phyloP scores from a whole-genome alignment of 2,888 invertebrate species.

The Sturmia bella region DNA sequence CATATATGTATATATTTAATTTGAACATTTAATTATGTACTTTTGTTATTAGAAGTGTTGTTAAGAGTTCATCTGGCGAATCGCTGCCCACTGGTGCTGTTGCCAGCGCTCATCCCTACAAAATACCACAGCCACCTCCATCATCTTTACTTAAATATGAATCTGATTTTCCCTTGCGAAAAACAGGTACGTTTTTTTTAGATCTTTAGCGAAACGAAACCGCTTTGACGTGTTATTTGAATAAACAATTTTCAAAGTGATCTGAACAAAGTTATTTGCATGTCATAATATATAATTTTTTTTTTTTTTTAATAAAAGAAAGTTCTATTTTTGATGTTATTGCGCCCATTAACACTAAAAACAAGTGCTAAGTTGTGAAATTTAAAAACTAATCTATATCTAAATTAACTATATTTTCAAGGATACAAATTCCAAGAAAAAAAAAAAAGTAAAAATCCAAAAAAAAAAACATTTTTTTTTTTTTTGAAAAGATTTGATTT shows the following conservation, averaged over 20 bases:
- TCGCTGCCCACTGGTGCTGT: slow-evolving; percentile 85
- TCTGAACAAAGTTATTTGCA: slow-evolving; percentile 41
- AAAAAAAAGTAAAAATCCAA: background rate
- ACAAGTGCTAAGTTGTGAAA: slow-evolving; percentile 56
- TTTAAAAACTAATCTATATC: slow-evolving; percentile 49
- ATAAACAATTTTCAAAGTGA: slow-evolving; percentile 7
- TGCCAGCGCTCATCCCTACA: slow-evolving; percentile 87
- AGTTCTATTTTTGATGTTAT: slow-evolving; percentile 53
- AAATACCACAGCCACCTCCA: slow-evolving; percentile 86
- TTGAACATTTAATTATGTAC: background rate
- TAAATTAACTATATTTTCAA: slow-evolving; percentile 24
- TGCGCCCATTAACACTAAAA: slow-evolving; percentile 64
- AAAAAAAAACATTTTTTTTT: background rate
- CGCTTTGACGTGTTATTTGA: slow-evolving; percentile 3
- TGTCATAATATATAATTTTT: no score
- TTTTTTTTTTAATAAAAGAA: slow-evolving; percentile 2
- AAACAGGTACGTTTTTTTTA: slow-evolving; percentile 89
- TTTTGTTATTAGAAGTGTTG: slow-evolving; percentile 83
- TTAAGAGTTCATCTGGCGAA: slow-evolving; percentile 86
- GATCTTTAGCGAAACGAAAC: background rate
- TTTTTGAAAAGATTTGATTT: no score
- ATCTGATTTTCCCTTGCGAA: slow-evolving; percentile 93
- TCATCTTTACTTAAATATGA: slow-evolving; percentile 82
- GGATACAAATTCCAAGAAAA: background rate
- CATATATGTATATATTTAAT: no score